phyloP scores from a whole-genome alignment of 2,113 vertebrate species.

The Zootoca vivipara region DNA sequence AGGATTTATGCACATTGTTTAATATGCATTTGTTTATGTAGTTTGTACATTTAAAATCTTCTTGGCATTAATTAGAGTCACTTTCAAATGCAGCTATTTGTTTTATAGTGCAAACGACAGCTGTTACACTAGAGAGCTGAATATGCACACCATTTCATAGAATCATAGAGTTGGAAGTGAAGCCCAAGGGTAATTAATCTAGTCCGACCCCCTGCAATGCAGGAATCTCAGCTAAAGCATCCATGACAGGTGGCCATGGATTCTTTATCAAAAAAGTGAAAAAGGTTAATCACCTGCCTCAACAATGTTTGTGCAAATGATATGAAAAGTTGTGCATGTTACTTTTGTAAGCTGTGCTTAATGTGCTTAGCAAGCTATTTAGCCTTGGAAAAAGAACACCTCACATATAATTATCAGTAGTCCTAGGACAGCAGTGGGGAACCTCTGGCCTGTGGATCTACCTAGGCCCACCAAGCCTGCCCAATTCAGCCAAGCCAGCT shows the following conservation, averaged over 20 bases:
- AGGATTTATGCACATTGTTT: not conserved
- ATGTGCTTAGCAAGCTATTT: not conserved
- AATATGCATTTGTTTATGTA: not conserved
- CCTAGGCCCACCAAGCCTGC: too few relatives aligned
- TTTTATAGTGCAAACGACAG: not conserved
- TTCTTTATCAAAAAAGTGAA: not conserved
- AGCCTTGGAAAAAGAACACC: not conserved
- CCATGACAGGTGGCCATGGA: too few relatives aligned
- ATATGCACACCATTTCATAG: not conserved
- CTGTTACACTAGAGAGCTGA: not conserved
- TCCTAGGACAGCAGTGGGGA: too few relatives aligned
- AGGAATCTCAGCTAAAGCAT: too few relatives aligned
- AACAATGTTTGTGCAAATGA: not conserved
- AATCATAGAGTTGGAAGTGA: too few relatives aligned
- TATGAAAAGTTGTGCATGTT: not conserved
- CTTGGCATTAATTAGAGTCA: not conserved
- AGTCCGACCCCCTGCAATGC: too few relatives aligned
- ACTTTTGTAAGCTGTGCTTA: not conserved
- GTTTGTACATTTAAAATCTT: not conserved
- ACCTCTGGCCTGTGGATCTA: too few relatives aligned
- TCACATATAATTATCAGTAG: not conserved
- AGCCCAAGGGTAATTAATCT: too few relatives aligned
- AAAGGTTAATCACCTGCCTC: not conserved
- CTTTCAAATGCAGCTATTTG: not conserved
- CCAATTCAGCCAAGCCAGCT: too few relatives aligned